Evolutionary conservation across 2,888 invertebrate species (phyloP).

Genomic region (Brenthis ino): DNA sequence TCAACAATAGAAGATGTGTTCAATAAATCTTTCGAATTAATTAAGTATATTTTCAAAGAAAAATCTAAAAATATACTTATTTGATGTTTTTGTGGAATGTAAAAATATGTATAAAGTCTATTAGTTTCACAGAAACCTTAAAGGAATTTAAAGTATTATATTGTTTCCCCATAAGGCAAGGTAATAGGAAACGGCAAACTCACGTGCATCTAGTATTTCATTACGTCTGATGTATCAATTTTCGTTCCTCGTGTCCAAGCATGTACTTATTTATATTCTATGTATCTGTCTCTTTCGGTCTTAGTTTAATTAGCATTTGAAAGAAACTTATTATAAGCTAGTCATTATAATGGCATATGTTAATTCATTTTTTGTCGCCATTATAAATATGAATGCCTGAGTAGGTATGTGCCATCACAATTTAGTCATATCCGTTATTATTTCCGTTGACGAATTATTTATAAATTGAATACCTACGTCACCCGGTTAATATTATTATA

Average conservation of each 20-base stretch:
- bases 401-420: conserved; percentile 14
- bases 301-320: conserved; percentile 22
- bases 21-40: too few species aligned
- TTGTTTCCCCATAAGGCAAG: conserved; percentile 54
- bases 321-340: conserved; percentile 13
- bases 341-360: conserved; percentile 20
- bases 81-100: too few species aligned
- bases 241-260: conserved; percentile 30
- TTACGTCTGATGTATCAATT: conserved; percentile 40
- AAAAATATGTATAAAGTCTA: too few species aligned
- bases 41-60: not conserved
- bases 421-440: conserved; percentile 41
- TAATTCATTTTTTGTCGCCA: conserved; percentile 23
- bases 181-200: conserved; percentile 48
- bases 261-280: conserved; percentile 11
- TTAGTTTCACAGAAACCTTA: conserved; percentile 22
- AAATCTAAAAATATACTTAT: not conserved
- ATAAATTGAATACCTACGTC: conserved; percentile 4
- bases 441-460: conserved; percentile 45
- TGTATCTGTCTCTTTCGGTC: conserved; percentile 17
- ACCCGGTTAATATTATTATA: not conserved
- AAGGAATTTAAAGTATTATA: conserved; percentile 44
- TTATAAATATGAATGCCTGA: conserved; percentile 23
- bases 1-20: too few species aligned
- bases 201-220: conserved; percentile 39